Base-by-base conservation (phyloP, 2,888 invertebrate species). In the Trilocha varians region DNA sequence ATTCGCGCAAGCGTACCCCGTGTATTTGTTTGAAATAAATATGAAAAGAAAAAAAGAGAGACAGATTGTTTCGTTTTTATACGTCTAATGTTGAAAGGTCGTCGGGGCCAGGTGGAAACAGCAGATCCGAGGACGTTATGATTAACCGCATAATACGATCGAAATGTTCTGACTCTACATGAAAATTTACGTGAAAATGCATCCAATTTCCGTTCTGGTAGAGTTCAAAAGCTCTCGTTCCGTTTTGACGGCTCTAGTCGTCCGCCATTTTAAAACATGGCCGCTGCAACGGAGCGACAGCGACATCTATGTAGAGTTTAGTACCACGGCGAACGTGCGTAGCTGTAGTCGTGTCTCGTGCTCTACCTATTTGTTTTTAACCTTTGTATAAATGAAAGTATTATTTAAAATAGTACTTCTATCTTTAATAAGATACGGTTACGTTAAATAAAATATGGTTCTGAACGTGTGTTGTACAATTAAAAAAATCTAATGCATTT, bases 251-350 rank as follows among this genome's bases (percentile, higher is more conserved):
- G 66, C 58, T 72, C 52, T 52, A 59, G 60, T 66, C 59, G 66
- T 61, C 67, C 69, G 82, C 84, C 83, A 83, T 83, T 79, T 83
- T 79, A 75, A 64, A 77, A 70, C 56, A 80, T 79, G 79, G 78
- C 77, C 55, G 78, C 70, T 63, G 60, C 58, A 62, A 69, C 52
- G 75, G 25, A 9, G 25, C 25, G 25, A 25, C 8, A 9, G 25
- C 80, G 82, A 78, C 83, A 83, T 82, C 80, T 82, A 76, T 74
- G 65, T 57, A 48, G 54, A 71, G 59, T 78, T 80, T 77, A 83
- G 83, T 82, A 78, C 79, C 78, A 82, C 70, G 73, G 75, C 70
- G 71, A 71, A 63, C 78, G 68, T 68, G 70, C 62, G 49, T 57
- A 54, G 64, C 50, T 65, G 46, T 58, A 63, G 75, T 69, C 64